Base-by-base conservation (phyloP, 1,140 invertebrate genomes). In the Marisa cornuarietis region DNA sequence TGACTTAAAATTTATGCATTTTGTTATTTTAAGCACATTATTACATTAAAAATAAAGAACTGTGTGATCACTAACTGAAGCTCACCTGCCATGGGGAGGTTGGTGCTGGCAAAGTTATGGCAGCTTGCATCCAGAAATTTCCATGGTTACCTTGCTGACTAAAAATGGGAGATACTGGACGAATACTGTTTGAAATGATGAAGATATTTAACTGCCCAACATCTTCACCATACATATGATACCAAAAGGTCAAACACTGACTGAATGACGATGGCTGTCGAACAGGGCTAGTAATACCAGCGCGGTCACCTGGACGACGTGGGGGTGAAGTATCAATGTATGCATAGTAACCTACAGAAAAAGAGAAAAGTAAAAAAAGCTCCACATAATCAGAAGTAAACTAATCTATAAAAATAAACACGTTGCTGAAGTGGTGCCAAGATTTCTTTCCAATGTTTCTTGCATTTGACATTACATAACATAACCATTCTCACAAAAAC, bases 161-260 rank as follows among this genome's bases (percentile, higher is more conserved):
- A 85, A 87, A 91, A 54, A 83, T 68, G 9, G 81, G 78, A 13
- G 62, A 42, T 26, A 79, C 77, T 4, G 80, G 76, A 63, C 14
- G 69, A 20, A 77, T 31, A 20, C 79, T 80, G 42, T 83, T 77
- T 26, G 73, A 73, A 68, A 83, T 84, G 14, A 84, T 74, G 74
- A 87, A 88, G 52, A 90, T 78, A 72, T 86, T 86, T 10, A 91
- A 84, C 51, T 24, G 58, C 51, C 85, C 88, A 52, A 88, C 82
- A n/a, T 87, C 79, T 13, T 61, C 66, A 14, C 95, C 95, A 85
- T 93, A 95, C 95, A 96, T 96, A 85, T 96, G 95, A 85, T 92
- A 94, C 92, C 93, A 96, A 88, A 96, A 95, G 13, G 82, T 81
- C 10, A 90, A 79, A 83, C 89, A 90, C 20, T 85, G 61, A 62